Conservation (phyloP, 2,888 invertebrate genomes). For the Caenorhabditis zanzibari region DNA sequence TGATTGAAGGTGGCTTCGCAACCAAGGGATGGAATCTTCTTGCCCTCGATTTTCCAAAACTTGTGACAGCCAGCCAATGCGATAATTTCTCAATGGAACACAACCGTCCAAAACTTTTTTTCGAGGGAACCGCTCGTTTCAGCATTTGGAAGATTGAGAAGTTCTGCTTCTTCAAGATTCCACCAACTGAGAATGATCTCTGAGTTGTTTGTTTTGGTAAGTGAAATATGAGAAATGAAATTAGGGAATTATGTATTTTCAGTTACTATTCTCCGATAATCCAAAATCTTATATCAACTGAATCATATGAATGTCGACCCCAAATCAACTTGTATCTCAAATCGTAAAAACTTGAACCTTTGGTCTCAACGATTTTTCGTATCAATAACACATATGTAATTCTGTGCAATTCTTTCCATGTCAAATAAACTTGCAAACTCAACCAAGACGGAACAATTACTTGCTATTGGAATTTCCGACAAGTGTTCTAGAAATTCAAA, state of each 20-base stretch:
- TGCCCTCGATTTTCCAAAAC: slow-evolving; percentile 32
- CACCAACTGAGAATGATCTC: background rate
- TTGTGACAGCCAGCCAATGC: background rate
- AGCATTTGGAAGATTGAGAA: slow-evolving; percentile 3
- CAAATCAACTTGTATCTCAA: no score
- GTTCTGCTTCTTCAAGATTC: background rate
- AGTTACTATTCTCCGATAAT: no score
- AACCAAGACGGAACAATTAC: no score
- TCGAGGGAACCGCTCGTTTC: slow-evolving; percentile 5
- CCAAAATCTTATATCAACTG: no score
- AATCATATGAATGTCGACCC: no score
- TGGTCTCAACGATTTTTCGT: no score
- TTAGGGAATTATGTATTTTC: no score
- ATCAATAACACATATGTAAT: no score
- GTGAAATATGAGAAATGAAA: background rate
- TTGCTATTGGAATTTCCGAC: no score
- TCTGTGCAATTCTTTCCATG: no score
- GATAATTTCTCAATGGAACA: slow-evolving; percentile 10
- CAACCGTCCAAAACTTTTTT: background rate
- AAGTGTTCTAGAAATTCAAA: no score
- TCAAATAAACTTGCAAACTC: background rate
- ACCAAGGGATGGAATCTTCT: slow-evolving; percentile 22
- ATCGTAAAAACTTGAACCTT: no score
- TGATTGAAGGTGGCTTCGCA: background rate
- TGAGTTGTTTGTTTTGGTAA: background rate